Percentiles rank a stretch among this genome's conserved stretches.
Evolutionary conservation across 2,797 vertebrate species (phyloP).

Genomic region (Sebastes trivittatus): DNA sequence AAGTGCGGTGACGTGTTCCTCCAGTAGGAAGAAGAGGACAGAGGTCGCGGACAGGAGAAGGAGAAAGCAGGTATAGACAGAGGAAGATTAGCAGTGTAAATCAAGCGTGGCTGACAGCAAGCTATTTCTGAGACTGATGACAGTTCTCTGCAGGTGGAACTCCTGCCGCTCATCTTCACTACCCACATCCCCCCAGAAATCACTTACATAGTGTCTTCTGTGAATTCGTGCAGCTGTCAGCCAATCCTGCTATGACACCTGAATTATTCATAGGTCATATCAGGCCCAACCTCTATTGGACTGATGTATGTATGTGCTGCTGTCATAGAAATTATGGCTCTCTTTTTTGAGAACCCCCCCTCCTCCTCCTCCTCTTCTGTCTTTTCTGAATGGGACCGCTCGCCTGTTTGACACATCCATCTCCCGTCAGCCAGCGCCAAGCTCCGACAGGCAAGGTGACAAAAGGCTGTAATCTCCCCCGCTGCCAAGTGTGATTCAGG

Average conservation of each 20-base stretch:
- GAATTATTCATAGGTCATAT: not conserved
- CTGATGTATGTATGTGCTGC: constrained; percentile 6
- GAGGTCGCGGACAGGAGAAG: constrained; percentile 35
- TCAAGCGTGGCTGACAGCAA: constrained; percentile 71
- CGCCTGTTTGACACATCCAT: constrained; percentile 71
- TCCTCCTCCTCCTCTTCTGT: not conserved
- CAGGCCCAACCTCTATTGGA: not conserved
- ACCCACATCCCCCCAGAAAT: not conserved
- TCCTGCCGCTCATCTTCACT: constrained; percentile 32
- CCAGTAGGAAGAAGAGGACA: constrained; percentile 19
- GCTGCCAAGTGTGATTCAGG: constrained; percentile 65
- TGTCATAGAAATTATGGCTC: constrained; percentile 43
- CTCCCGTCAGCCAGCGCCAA: constrained; percentile 57
- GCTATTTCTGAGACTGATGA: constrained; percentile 69
- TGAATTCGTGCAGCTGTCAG: constrained; percentile 12
- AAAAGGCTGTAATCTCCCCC: constrained; percentile 80
- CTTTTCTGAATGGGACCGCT: constrained; percentile 56
- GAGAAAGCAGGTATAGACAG: constrained; percentile 50
- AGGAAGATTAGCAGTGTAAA: constrained; percentile 71
- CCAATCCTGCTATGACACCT: constrained; percentile 1
- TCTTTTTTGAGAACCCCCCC: constrained; percentile 4
- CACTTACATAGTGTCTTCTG: constrained; percentile 20
- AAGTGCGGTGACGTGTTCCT: constrained; percentile 53
- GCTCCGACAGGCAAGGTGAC: constrained; percentile 77
- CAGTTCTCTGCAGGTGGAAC: constrained; percentile 72